Conservation (phyloP, 2,797 vertebrate genomes). For the Tarsius wallacei region DNA sequence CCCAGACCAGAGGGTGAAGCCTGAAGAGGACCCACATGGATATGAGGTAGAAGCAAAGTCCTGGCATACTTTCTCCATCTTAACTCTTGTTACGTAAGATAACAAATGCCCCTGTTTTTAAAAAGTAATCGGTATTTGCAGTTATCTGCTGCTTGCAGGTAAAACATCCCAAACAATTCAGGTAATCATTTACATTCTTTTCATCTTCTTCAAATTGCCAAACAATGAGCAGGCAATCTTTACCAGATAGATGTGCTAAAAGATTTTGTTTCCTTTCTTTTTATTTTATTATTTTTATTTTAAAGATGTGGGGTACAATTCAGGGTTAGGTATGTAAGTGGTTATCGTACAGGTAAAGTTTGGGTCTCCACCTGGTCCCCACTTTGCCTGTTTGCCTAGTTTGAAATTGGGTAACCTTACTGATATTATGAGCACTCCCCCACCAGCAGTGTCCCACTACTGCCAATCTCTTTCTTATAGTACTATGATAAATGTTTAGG, state of each 20-base stretch:
- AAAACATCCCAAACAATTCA: constrained; percentile 33
- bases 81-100: neutral
- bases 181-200: constrained; percentile 1
- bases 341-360: too few species aligned
- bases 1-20: neutral
- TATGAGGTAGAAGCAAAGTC: neutral
- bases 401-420: too few species aligned
- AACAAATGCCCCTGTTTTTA: neutral
- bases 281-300: too few species aligned
- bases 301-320: too few species aligned
- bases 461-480: too few species aligned
- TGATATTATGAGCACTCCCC: too few species aligned
- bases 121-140: neutral
- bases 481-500: too few species aligned
- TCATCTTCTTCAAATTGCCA: constrained; percentile 49
- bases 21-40: neutral
- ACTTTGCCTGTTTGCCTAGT: too few species aligned
- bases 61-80: neutral
- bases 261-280: neutral
- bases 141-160: neutral
- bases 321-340: too few species aligned
- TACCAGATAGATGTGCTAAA: neutral
- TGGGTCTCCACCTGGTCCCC: too few species aligned
- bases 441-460: too few species aligned
- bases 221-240: neutral